phyloP scores from a whole-genome alignment of 2,797 vertebrate genomes.

The Spheniscus humboldti region DNA sequence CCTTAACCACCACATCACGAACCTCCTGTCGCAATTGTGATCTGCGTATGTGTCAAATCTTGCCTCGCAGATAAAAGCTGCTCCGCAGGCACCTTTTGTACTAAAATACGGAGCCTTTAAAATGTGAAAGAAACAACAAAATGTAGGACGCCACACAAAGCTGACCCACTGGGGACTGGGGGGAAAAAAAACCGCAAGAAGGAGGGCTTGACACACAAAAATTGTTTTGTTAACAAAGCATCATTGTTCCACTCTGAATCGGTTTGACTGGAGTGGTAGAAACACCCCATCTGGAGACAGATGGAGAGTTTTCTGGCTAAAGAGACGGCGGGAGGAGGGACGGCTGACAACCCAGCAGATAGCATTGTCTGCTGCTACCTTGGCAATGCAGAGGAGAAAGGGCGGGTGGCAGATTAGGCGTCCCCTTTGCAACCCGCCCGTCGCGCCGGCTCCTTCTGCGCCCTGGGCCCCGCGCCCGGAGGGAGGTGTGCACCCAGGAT shows the following conservation, averaged over 20 bases:
- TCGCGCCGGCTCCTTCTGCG: not conserved
- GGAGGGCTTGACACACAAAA: constrained; percentile 63
- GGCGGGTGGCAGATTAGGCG: not conserved
- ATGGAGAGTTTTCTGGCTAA: constrained; percentile 59
- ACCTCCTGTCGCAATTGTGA: constrained; percentile 56
- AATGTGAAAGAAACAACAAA: constrained; percentile 61
- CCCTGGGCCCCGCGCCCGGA: not conserved
- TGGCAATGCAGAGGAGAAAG: constrained; percentile 38
- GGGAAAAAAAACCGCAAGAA: not conserved
- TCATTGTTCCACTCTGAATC: constrained; percentile 64
- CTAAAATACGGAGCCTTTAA: constrained; percentile 37
- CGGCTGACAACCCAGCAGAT: constrained; percentile 46
- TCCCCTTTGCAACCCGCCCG: not conserved
- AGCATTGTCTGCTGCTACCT: constrained; percentile 57
- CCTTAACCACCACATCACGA: constrained; percentile 52
- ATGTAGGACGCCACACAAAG: constrained; percentile 64
- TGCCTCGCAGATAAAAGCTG: constrained; percentile 7
- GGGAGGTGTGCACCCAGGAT: not conserved
- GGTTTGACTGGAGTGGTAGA: constrained; percentile 62
- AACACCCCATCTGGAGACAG: constrained; percentile 69
- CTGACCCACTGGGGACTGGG: constrained; percentile 60
- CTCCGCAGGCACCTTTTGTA: constrained; percentile 41
- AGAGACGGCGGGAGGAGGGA: constrained; percentile 44
- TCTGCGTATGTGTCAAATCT: constrained; percentile 54
- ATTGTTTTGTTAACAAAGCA: constrained; percentile 70